Base-by-base conservation (phyloP, 2,888 invertebrate species). In the Hesperia comma region DNA sequence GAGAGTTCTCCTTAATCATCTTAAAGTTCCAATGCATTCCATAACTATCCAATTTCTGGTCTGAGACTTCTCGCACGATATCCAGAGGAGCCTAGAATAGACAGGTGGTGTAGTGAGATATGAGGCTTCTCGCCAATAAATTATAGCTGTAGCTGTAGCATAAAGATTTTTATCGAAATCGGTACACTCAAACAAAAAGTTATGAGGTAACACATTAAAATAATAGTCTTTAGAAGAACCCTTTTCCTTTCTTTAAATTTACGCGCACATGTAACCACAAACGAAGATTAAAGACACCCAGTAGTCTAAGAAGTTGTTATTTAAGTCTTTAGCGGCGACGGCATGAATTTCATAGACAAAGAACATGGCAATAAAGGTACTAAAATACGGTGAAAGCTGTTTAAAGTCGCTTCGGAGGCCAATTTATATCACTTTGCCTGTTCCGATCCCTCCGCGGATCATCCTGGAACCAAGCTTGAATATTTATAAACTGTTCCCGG, bases 371-470 rank as follows among this genome's bases (percentile, higher is more conserved):
- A 56, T 56, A 57, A 57, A 57, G 37, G 55, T 32, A 55, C 55
- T 55, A 33, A 33, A 55, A 55, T 33, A 55, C 55, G 33, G 32
- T 32, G 15, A 17, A 49, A 60, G 33, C 33, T 19, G 53, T 66
- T 58, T 60, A 60, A 66, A 58, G 41, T 58, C 17, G 26, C 58
- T 58, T 64, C 19, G 53, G 51, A 64, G 60, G 58, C 56, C 64
- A 51, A 64, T 66, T 60, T 66, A 58, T 64, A 58, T 64, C 49
- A 64, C 51, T 66, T 66, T 53, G 53, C 40, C 26, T 17, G 15
- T 53, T 40, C 26, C 12, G 58, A 21, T 49, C 53, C 58, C 60
- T 49, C 49, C 17, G 49, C 49, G 26, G 15, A 37, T 33, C 33
- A 33, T 55, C 33, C 33, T 10, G 57, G 17, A 12, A 54, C 54